A percentile compares a stretch with the other conserved stretches of the same genome.
Evolutionary conservation across 2,888 invertebrate genomes (phyloP).

Genomic region (Coenonympha arcania): DNA sequence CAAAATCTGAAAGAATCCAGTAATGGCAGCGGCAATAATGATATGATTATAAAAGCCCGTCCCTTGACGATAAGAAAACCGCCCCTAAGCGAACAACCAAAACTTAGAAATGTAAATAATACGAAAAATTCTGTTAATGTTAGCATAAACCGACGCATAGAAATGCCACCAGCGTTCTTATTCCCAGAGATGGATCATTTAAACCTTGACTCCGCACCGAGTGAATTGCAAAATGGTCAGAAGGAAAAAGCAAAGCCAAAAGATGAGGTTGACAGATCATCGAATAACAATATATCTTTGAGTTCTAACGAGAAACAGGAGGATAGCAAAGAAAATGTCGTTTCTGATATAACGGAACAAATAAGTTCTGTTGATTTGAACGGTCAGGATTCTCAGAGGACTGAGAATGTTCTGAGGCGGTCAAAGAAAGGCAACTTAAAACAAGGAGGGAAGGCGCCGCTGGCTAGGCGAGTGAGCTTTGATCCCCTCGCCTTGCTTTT

Average conservation of each 20-base stretch:
- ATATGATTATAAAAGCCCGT: constrained; percentile 82
- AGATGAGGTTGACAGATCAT: constrained; percentile 64
- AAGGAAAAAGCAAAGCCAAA: constrained; percentile 54
- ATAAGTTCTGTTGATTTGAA: constrained; percentile 69
- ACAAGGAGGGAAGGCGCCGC: constrained; percentile 80
- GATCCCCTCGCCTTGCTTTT: constrained; percentile 96
- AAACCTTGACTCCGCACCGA: constrained; percentile 60
- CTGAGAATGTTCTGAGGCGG: constrained; percentile 76
- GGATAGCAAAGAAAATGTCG: constrained; percentile 56
- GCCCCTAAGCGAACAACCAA: constrained; percentile 85
- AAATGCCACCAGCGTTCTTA: constrained; percentile 87
- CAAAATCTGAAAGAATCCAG: constrained; percentile 63
- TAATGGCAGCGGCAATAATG: constrained; percentile 55
- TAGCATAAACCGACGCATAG: constrained; percentile 81
- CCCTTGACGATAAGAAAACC: constrained; percentile 88
- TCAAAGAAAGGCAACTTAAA: constrained; percentile 87
- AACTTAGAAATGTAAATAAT: constrained; percentile 76
- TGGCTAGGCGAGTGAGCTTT: constrained; percentile 92
- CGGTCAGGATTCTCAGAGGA: constrained; percentile 71
- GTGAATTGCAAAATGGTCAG: constrained; percentile 48
- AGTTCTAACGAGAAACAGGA: constrained; percentile 54
- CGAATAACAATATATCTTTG: constrained; percentile 47
- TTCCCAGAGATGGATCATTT: constrained; percentile 83
- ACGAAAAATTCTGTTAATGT: constrained; percentile 77
- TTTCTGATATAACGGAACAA: constrained; percentile 67